Evolutionary conservation across 2,888 invertebrate genomes (phyloP).

Genomic region (Nezara viridula): DNA sequence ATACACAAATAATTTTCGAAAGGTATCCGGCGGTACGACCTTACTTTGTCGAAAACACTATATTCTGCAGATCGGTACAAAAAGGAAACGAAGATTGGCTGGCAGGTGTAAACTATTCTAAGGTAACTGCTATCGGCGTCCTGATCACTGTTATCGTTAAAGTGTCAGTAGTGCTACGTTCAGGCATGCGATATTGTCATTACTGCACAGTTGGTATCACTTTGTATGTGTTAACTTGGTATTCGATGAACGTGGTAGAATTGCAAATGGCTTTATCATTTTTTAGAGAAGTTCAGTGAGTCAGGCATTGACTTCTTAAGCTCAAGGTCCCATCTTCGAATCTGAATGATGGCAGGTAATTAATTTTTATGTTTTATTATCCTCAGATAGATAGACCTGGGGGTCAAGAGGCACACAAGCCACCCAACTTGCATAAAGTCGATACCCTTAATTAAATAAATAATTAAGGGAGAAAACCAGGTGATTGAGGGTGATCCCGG

Average conservation of each 20-base stretch:
- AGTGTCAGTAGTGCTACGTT: background rate
- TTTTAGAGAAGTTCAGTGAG: too few species aligned
- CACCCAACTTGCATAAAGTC: too few species aligned
- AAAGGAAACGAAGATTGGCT: background rate
- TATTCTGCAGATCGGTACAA: background rate
- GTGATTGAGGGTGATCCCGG: too few species aligned
- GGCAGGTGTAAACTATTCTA: background rate
- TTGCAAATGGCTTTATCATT: background rate
- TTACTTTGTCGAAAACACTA: slow-evolving; percentile 22
- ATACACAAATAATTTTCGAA: slow-evolving; percentile 47
- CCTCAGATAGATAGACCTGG: too few species aligned
- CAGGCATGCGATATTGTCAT: slow-evolving; percentile 6
- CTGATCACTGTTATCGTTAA: slow-evolving; percentile 3
- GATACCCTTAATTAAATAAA: too few species aligned
- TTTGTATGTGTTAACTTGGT: background rate
- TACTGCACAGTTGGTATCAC: background rate
- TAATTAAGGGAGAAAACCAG: too few species aligned
- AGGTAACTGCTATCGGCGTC: background rate
- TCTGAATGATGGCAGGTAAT: too few species aligned
- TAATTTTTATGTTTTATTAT: too few species aligned
- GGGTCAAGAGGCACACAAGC: too few species aligned
- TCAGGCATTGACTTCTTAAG: too few species aligned
- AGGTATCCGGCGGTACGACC: slow-evolving; percentile 5
- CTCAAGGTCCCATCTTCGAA: too few species aligned
- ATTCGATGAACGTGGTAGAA: background rate